Evolutionary conservation across 2,113 vertebrate genomes (phyloP), one percentile per base, ranked within the genome.

Genomic region (Heliornis fulica): DNA sequence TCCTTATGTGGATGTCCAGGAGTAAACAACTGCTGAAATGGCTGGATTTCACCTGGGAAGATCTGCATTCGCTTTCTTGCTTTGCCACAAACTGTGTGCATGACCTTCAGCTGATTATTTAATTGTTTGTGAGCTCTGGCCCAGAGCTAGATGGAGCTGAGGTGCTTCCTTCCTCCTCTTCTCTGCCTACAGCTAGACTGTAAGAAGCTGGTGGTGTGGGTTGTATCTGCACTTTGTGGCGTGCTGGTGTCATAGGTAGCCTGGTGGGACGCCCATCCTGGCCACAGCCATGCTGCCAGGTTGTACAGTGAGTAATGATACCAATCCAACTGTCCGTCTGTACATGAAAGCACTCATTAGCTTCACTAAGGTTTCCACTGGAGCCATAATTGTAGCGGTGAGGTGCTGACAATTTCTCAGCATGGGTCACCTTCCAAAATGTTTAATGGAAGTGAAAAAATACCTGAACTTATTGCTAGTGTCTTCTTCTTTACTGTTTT

Each of bases 391-490:
- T 91, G 84, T 94, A 64, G 72, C 1, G 0, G 87, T 78, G 86
- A 94, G 84, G 40, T 71, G 81, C 94, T 95, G 94, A 92, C 91
- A 95, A 78, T 87, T 95, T 91, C 94, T 91, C 93, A 96, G 89
- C 91, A 36, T 84, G 93, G 93, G 87, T 93, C 89, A 95, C 89
- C 91, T 96, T 91, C 93, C 11, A 5, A 95, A 89, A 74, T 83
- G 60, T 89, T 93, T 90, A 90, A 68, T 63, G 76, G 64, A 11
- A 93, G 68, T 90, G 91, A 93, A 93, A 93, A 93, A 92, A 95
- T 92, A 89, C 72, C 68, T 68, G 60, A 70, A 66, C 76, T 96
- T 95, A 93, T 96, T 94, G 89, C 59, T 89, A 83, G 72, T 78
- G 86, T 94, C 79, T 89, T 81, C 80, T 51, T 94, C 90, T 92